A percentile compares a stretch with the other conserved stretches of the same genome.
These are phyloP conservation scores for Phyto melanocephala DNA, from an alignment of 2,888 invertebrate species.

Conservation along the genomic window DNA sequence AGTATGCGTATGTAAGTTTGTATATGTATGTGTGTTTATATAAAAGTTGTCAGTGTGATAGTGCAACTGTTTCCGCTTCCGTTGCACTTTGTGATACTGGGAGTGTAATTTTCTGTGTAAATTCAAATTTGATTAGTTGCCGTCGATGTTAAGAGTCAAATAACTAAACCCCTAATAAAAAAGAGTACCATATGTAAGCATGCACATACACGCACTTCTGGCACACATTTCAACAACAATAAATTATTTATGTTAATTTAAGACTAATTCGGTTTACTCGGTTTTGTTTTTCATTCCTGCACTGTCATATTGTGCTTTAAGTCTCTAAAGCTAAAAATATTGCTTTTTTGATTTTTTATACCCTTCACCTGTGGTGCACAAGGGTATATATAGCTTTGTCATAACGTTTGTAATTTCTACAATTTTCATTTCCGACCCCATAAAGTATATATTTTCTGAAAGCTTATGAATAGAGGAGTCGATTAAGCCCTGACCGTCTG, in stretches of 20 bases:
- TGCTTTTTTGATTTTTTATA: too few relatives aligned
- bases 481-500: too few relatives aligned
- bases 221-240: not conserved
- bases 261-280: slow-evolving; percentile 31
- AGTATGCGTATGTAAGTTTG: not conserved
- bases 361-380: too few relatives aligned
- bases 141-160: slow-evolving; percentile 55
- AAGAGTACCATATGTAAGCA: too few relatives aligned
- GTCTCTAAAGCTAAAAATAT: too few relatives aligned
- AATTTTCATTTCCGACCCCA: too few relatives aligned
- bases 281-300: too few relatives aligned
- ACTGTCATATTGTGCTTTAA: too few relatives aligned
- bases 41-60: slow-evolving; percentile 26
- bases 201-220: not conserved
- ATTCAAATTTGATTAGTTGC: slow-evolving; percentile 68
- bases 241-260: slow-evolving; percentile 25
- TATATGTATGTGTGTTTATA: not conserved
- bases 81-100: slow-evolving; percentile 62
- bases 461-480: too few relatives aligned
- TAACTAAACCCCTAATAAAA: slow-evolving; percentile 19
- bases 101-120: slow-evolving; percentile 67
- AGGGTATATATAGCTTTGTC: too few relatives aligned
- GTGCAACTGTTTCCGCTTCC: slow-evolving; percentile 65
- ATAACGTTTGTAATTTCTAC: too few relatives aligned
- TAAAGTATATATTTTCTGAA: too few relatives aligned